Conservation (phyloP, 2,113 vertebrate species). For the Pipa parva region DNA sequence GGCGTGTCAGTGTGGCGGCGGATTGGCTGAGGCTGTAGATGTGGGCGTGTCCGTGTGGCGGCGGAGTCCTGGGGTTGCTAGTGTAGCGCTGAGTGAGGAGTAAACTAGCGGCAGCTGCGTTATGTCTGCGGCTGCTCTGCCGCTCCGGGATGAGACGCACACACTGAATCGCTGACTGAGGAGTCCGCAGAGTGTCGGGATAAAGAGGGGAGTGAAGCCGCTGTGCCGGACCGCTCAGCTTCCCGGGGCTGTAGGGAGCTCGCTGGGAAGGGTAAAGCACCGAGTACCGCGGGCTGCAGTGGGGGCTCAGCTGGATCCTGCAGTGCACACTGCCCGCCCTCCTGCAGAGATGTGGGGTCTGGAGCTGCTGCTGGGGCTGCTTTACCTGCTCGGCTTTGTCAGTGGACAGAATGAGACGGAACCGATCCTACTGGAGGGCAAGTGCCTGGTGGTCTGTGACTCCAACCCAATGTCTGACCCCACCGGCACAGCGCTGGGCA, state of each 20-base stretch:
- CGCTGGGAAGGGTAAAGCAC: neutral
- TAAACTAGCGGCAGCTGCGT: constrained; percentile 64
- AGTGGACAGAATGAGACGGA: constrained; percentile 91
- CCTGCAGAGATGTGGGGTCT: constrained; percentile 48
- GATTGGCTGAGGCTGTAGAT: constrained; percentile 44
- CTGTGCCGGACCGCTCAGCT: constrained; percentile 38
- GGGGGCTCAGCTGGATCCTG: constrained; percentile 46
- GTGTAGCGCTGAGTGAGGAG: constrained; percentile 47
- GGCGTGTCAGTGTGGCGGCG: neutral
- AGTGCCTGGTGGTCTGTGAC: constrained; percentile 94
- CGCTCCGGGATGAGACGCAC: constrained; percentile 57
- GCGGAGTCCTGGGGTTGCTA: constrained; percentile 57
- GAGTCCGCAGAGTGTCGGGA: constrained; percentile 20
- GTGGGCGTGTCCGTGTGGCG: constrained; percentile 16
- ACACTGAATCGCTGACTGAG: constrained; percentile 44
- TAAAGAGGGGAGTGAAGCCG: constrained; percentile 38
- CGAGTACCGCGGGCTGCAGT: neutral
- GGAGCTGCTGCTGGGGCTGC: constrained; percentile 66
- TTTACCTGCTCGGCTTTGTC: constrained; percentile 70
- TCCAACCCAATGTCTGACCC: constrained; percentile 91
- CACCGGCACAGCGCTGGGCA: constrained; percentile 88
- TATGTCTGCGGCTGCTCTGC: constrained; percentile 65
- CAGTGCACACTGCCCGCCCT: neutral
- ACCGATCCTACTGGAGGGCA: constrained; percentile 90
- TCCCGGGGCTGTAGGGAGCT: neutral